phyloP scores from a whole-genome alignment of 1,140 invertebrate species.

The Pachyrhynchus sulphureomaculatus region DNA sequence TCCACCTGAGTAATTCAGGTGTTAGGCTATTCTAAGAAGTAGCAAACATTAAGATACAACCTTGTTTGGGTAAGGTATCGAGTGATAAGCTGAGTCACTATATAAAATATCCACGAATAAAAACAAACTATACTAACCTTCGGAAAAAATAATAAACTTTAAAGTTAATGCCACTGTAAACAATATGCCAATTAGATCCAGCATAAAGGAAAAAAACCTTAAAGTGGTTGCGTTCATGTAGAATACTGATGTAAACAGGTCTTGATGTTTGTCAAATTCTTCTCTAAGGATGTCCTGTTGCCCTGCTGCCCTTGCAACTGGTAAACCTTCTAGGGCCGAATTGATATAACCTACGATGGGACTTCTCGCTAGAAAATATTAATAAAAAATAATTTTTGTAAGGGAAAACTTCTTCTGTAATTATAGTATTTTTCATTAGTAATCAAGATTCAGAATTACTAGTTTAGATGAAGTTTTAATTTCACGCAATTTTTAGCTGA shows the following conservation, averaged over 20 bases:
- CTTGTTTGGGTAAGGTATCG: no score
- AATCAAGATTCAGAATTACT: no score
- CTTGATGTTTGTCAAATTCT: slow-evolving; percentile 66
- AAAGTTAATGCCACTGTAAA: slow-evolving; percentile 65
- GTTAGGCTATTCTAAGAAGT: no score
- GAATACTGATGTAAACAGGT: slow-evolving; percentile 69
- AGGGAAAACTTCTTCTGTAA: neutral
- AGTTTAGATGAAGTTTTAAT: no score
- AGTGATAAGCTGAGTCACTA: no score
- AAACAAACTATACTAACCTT: slow-evolving; percentile 43
- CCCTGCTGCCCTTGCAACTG: slow-evolving; percentile 84
- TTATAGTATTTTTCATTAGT: neutral
- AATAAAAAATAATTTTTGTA: slow-evolving; percentile 1
- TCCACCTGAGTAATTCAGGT: no score
- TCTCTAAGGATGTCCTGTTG: slow-evolving; percentile 64
- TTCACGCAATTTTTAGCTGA: no score
- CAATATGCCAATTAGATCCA: slow-evolving; percentile 60
- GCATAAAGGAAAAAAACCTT: slow-evolving; percentile 58
- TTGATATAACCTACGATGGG: slow-evolving; percentile 88
- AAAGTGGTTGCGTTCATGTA: slow-evolving; percentile 46
- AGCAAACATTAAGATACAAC: no score
- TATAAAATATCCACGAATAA: no score
- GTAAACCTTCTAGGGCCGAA: slow-evolving; percentile 82
- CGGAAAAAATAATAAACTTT: slow-evolving; percentile 52
- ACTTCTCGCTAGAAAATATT: slow-evolving; percentile 61